These are phyloP conservation scores for Ispidina lecontei DNA, from an alignment of 2,797 vertebrate species.

Conservation along the genomic window DNA sequence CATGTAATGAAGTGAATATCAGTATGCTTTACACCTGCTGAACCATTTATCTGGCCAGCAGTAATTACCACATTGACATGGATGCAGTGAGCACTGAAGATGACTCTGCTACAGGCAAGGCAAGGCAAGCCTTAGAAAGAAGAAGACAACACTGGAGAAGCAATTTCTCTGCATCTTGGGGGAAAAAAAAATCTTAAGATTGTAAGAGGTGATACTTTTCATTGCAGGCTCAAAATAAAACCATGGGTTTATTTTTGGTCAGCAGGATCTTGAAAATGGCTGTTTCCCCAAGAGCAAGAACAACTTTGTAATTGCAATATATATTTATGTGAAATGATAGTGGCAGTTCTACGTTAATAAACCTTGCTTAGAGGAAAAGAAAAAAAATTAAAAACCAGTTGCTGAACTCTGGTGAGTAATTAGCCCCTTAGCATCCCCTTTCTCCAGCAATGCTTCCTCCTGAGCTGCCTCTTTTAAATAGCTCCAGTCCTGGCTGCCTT, in stretches of 20 bases:
- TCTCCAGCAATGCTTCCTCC: slow-evolving; percentile 80
- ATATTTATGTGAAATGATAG: slow-evolving; percentile 71
- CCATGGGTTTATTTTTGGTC: not conserved
- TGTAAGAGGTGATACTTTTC: slow-evolving; percentile 17
- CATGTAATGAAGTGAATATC: not conserved
- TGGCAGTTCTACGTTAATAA: slow-evolving; percentile 73
- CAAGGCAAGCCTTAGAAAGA: not conserved
- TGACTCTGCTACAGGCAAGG: not conserved
- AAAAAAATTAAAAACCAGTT: slow-evolving; percentile 35
- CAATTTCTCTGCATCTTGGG: slow-evolving; percentile 16
- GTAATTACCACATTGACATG: not conserved
- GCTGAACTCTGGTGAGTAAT: slow-evolving; percentile 79
- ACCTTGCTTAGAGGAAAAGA: slow-evolving; percentile 6
- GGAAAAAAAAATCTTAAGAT: slow-evolving; percentile 25
- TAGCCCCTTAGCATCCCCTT: slow-evolving; percentile 84
- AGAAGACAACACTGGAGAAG: not conserved
- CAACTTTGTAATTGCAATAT: slow-evolving; percentile 67
- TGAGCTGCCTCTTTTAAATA: slow-evolving; percentile 82
- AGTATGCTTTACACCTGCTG: not conserved
- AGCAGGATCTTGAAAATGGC: slow-evolving; percentile 44
- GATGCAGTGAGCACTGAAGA: slow-evolving; percentile 10
- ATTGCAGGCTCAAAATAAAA: not conserved
- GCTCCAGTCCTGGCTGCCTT: slow-evolving; percentile 84
- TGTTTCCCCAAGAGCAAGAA: slow-evolving; percentile 64
- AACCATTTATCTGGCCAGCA: not conserved